A percentile compares a stretch with the other conserved stretches of the same genome.
phyloP scores from a whole-genome alignment of 2,113 vertebrate species.

The Conger conger region DNA sequence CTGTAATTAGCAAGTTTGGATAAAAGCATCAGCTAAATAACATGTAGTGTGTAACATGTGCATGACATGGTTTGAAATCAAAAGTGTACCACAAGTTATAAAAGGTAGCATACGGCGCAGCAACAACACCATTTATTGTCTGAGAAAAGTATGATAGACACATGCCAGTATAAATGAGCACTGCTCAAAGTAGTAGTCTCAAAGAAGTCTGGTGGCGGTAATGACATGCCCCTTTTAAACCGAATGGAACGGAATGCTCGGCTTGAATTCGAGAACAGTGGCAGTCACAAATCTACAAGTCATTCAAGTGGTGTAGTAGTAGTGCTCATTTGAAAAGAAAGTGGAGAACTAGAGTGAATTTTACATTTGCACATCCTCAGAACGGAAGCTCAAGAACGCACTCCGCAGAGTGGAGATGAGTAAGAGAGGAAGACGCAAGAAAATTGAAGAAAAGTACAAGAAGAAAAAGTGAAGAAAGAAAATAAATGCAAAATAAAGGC shows the following conservation, averaged over 20 bases:
- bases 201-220: not conserved
- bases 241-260: too few relatives aligned
- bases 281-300: not conserved
- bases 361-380: not conserved
- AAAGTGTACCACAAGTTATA: not conserved
- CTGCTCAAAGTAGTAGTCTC: not conserved
- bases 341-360: not conserved
- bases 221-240: too few relatives aligned
- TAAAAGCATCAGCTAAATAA: too few relatives aligned
- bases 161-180: not conserved
- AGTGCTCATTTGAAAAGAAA: too few relatives aligned
- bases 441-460: too few relatives aligned
- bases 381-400: not conserved
- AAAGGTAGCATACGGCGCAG: not conserved
- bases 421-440: too few relatives aligned
- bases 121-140: not conserved
- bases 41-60: too few relatives aligned
- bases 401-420: too few relatives aligned
- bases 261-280: too few relatives aligned
- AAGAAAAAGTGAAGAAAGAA: not conserved
- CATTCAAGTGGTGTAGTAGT: not conserved
- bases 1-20: too few relatives aligned
- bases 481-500: not conserved
- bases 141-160: not conserved
- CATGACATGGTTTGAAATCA: not conserved